Base-by-base conservation (phyloP, 2,113 vertebrate species). In the Heteronetta atricapilla region DNA sequence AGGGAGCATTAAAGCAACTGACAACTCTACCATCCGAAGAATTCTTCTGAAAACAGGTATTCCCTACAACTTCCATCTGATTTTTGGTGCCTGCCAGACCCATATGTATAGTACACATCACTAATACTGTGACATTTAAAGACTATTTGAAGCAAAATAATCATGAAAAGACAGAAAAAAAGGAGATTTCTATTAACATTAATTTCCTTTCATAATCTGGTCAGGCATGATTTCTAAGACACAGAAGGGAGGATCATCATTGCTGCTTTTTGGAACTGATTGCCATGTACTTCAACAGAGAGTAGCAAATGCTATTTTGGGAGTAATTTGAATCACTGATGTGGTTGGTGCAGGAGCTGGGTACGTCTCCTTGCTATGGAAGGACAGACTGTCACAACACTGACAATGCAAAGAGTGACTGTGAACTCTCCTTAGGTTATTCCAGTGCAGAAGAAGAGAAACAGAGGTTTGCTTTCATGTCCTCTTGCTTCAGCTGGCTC, bases 291-390 rank as follows among this genome's bases (percentile, higher is more conserved):
- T 92, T 86, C 59, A 88, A 67, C 46, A 90, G 72, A 62, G 63
- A 93, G 64, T 25, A 90, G 60, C n/a, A 90, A 86, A 58, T 29
- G 53, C n/a, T 88, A 46, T 68, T 93, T 93, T 75, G 81, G 83
- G 77, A 90, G 48, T 48, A 36, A 67, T 92, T 11, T 77, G 86
- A 88, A 86, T 78, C 86, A 63, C 72, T 79, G 78, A 11, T 50
- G 68, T 60, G 76, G 64, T 34, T 6, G 22, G n/a, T 33, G 64
- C 25, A 88, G 73, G 75, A 83, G 50, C 53, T 88, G 72, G 26
- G 63, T 80, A 17, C 3, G 8, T 42, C 80, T 70, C 92, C 82
- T 74, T 63, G 40, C 36, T 21, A 36, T 2, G 10, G 55, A 93
- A 83, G 59, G 55, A 62, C 44, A 59, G 82, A 28, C 63, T 46